Conservation (phyloP, 2,113 vertebrate genomes). For the Plecotus auritus region DNA sequence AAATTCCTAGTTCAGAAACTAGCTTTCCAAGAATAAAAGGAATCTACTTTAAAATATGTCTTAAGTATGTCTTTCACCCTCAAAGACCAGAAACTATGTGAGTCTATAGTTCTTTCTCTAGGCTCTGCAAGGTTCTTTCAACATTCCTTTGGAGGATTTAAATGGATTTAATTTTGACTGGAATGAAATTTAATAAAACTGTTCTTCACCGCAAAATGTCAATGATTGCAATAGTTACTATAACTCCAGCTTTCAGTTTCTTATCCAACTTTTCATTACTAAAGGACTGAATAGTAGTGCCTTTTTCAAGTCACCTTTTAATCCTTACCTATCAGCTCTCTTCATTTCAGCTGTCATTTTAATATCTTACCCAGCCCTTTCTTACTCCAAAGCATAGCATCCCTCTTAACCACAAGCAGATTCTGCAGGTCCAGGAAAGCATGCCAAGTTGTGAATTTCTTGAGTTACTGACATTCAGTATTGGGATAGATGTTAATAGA, state of each 20-base stretch:
- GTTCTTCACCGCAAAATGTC: slow-evolving; percentile 6
- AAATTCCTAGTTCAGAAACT: slow-evolving; percentile 23
- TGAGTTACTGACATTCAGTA: background rate
- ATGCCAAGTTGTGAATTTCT: background rate
- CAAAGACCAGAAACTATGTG: background rate
- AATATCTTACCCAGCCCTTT: background rate
- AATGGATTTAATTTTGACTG: slow-evolving; percentile 51
- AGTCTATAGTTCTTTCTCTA: background rate
- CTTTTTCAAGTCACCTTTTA: background rate
- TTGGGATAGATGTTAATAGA: background rate
- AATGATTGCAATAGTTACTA: background rate
- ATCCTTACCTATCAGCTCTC: background rate
- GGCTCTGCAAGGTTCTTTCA: slow-evolving; percentile 24
- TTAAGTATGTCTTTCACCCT: slow-evolving; percentile 24
- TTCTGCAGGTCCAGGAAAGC: background rate
- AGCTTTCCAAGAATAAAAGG: slow-evolving; percentile 30
- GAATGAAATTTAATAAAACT: slow-evolving; percentile 63
- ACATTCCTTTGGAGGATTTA: slow-evolving; percentile 59
- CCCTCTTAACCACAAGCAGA: background rate
- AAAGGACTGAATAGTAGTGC: background rate
- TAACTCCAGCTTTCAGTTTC: slow-evolving; percentile 1
- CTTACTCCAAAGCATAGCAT: background rate
- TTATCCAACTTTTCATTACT: background rate
- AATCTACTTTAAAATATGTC: slow-evolving; percentile 3
- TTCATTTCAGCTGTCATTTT: slow-evolving; percentile 20